Percentiles rank a stretch among this genome's conserved stretches.
These are phyloP conservation scores for Andrena bicolor DNA, from an alignment of 2,888 invertebrate genomes.

Conservation along the genomic window DNA sequence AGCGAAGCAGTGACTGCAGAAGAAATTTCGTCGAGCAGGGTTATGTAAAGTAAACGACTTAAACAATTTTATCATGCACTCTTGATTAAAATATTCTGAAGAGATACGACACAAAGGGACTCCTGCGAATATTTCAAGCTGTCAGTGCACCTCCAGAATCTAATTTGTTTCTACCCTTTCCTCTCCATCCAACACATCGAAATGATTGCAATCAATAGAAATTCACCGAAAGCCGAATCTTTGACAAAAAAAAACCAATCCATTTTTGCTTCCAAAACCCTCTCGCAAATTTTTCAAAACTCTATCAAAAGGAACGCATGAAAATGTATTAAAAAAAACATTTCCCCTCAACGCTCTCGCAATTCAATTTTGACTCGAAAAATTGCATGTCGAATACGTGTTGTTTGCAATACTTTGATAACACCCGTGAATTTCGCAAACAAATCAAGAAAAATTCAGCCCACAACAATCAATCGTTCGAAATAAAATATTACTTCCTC, in stretches of 20 bases:
- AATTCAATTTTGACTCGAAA: no score
- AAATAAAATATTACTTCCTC: no score
- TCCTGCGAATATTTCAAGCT: background rate
- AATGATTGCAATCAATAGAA: constrained; percentile 39
- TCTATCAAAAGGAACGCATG: no score
- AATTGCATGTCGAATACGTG: no score
- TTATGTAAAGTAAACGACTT: no score
- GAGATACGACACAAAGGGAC: background rate
- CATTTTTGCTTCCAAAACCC: background rate
- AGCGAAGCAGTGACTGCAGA: background rate
- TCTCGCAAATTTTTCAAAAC: background rate
- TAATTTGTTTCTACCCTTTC: constrained; percentile 9
- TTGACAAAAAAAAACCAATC: background rate
- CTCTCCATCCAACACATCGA: constrained; percentile 19
- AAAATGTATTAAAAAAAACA: no score
- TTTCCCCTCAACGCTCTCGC: no score
- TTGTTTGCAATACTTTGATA: no score
- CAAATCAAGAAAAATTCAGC: no score
- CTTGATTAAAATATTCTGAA: background rate
- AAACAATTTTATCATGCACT: background rate
- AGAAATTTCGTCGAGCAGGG: background rate
- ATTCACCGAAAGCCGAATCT: constrained; percentile 12
- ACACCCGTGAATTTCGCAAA: no score
- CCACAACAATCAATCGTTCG: no score
- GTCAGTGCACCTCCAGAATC: background rate